These are phyloP conservation scores for Ptyas mucosa DNA, from an alignment of 2,113 vertebrate genomes.

Conservation along the genomic window DNA sequence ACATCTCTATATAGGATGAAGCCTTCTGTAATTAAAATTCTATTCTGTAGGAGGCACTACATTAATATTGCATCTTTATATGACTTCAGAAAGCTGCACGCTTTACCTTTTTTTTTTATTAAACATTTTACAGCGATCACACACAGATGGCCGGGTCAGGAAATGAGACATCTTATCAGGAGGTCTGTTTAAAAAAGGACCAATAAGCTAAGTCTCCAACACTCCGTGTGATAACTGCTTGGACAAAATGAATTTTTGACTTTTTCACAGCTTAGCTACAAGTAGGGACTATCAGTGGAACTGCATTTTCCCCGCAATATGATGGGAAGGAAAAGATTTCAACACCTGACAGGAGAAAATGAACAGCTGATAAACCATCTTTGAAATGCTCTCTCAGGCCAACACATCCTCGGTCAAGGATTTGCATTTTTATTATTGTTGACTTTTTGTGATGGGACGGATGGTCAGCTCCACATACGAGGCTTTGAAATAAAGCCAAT, in stretches of 20 bases:
- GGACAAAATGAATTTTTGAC: conserved; percentile 80
- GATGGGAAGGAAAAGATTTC: conserved; percentile 70
- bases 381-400: conserved; percentile 68
- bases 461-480: conserved; percentile 53
- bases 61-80: conserved; percentile 20
- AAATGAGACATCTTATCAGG: conserved; percentile 82
- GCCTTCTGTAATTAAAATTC: conserved; percentile 49
- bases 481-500: conserved; percentile 44
- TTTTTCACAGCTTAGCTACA: conserved; percentile 71
- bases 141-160: conserved; percentile 63
- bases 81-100: not conserved
- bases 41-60: conserved; percentile 13
- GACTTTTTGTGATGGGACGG: conserved; percentile 58
- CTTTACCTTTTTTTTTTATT: conserved; percentile 45
- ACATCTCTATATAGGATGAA: conserved; percentile 32
- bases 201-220: conserved; percentile 70
- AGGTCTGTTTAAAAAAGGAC: conserved; percentile 73
- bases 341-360: conserved; percentile 76
- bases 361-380: conserved; percentile 74
- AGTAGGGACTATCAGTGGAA: conserved; percentile 73
- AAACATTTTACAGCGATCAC: conserved; percentile 46
- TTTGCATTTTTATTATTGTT: conserved; percentile 76
- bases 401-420: conserved; percentile 64
- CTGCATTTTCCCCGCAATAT: conserved; percentile 70
- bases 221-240: conserved; percentile 71